phyloP scores from a whole-genome alignment of 1,140 invertebrate genomes.

The Triops cancriformis region DNA sequence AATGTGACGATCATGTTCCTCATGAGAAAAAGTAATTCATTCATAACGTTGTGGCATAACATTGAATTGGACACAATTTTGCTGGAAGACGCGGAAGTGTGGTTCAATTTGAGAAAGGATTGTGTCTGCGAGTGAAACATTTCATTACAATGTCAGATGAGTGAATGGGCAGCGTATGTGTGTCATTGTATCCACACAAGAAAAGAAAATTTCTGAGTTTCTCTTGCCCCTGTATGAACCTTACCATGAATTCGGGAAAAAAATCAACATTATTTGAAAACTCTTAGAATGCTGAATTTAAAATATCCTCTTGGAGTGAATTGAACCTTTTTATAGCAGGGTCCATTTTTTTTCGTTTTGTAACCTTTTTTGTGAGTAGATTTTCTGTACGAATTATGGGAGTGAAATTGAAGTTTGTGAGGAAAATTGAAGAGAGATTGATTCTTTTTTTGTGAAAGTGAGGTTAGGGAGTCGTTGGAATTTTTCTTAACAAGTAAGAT shows the following conservation, averaged over 20 bases:
- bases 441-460: neutral
- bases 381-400: neutral
- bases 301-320: neutral
- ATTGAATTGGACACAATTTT: neutral
- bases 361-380: slow-evolving; percentile 1
- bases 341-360: neutral
- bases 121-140: too few species aligned
- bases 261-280: neutral
- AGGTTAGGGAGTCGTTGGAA: neutral
- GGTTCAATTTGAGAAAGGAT: too few species aligned
- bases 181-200: too few species aligned
- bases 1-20: neutral
- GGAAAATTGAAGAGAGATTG: neutral
- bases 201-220: neutral
- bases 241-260: neutral
- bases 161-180: too few species aligned
- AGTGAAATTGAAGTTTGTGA: neutral
- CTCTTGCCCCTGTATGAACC: neutral
- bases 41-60: neutral
- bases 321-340: neutral
- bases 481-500: neutral
- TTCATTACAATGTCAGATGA: too few species aligned
- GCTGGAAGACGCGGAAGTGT: neutral
- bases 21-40: neutral
- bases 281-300: neutral